Percentiles rank a stretch among this genome's conserved stretches.
Evolutionary conservation across 2,797 vertebrate species (phyloP).

Genomic region (Acanthiza pusilla): DNA sequence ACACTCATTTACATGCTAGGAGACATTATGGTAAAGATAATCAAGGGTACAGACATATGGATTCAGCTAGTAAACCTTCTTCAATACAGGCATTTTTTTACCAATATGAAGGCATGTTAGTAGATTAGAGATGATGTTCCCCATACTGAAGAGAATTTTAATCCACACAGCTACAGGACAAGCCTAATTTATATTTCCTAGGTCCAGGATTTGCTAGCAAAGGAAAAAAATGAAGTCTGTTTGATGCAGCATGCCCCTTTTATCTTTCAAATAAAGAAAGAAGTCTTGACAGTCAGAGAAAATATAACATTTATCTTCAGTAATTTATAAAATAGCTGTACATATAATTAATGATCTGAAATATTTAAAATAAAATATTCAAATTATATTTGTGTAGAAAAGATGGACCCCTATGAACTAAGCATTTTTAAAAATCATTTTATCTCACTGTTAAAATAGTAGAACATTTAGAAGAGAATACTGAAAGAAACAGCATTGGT

Average conservation of each 20-base stretch:
- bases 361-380: constrained; percentile 68
- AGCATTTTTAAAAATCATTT: constrained; percentile 60
- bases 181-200: background rate
- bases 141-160: background rate
- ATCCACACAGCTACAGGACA: background rate
- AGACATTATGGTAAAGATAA: constrained; percentile 14
- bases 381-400: constrained; percentile 60
- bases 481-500: constrained; percentile 76
- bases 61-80: background rate
- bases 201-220: background rate
- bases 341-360: constrained; percentile 61
- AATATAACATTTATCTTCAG: background rate
- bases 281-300: background rate
- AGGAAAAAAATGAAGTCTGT: background rate
- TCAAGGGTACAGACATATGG: background rate
- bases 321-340: constrained; percentile 35
- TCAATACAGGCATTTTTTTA: background rate
- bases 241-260: constrained; percentile 11
- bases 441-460: constrained; percentile 67
- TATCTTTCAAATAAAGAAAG: background rate
- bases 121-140: background rate
- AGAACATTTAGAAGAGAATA: constrained; percentile 74
- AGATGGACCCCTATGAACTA: constrained; percentile 58
- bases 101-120: background rate
- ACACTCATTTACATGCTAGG: constrained; percentile 5